Evolutionary conservation across 1,140 invertebrate genomes (phyloP), one percentile per base, ranked within the genome.

Genomic region (Drosophila kepulauana): DNA sequence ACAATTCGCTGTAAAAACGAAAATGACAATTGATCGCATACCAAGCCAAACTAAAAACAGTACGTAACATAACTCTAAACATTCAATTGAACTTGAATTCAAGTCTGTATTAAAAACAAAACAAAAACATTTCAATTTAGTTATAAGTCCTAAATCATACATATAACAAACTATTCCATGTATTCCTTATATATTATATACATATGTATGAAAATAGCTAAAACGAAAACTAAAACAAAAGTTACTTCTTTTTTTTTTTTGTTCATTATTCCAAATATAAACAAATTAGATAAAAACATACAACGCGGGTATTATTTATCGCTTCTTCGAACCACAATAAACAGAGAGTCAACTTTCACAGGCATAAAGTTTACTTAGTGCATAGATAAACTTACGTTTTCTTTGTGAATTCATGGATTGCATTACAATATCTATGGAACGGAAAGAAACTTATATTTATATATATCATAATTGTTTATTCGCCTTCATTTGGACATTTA

Each of bases 181-280:
- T 67, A 58, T 67, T 67, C 52, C 54, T 46, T 66, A 25, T 57
- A 52, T 33, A 57, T 13, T 52, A n/a, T 49, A 49, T 3, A 38
- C 35, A 38, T 38, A 11, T 51, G 49, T 67, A 58, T 8, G 11
- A 58, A 59, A 68, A 35, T 61, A 59, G 66, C 20, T 59, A 49
- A 28, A 59, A 15, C 11, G 28, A 46, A 28, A 28, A 43, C 38
- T 25, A 43, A 13, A 43, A 13, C 25, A 4, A 33, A 25, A 3
- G 45, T 41, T 69, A 16, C 25, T 52, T 63, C 28, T 54, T 33
- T 54, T 38, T 54, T 68, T 68, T 61, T 15, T 61, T 43, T 52
- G 28, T 52, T 25, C 48, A 52, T 41, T 30, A 52, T 33, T 51
- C 52, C 28, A 43, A 41, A 62, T 52, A 38, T 38, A 38, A 56